These are phyloP conservation scores for Paramuricea clavata DNA, from an alignment of 92 coral and sea anemone genomes.

Conservation along the genomic window DNA sequence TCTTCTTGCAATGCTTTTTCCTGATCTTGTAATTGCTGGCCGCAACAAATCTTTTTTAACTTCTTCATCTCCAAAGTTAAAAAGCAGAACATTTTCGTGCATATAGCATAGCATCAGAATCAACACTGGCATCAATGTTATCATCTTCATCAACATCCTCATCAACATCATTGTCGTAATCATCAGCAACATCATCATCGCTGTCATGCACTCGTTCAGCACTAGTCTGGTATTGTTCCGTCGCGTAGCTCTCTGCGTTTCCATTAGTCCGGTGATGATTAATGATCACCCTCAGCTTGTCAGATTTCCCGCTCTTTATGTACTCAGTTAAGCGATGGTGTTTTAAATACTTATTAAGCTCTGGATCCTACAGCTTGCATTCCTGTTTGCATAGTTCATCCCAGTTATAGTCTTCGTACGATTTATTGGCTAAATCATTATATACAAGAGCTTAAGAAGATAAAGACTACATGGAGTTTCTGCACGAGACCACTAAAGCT, in stretches of 20 bases:
- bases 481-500: constrained; percentile 4
- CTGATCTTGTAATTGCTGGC: background rate
- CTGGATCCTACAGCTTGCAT: constrained; percentile 51
- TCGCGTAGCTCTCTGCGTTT: background rate
- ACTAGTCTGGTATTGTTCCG: background rate
- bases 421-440: too few species aligned
- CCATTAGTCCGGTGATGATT: background rate
- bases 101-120: background rate
- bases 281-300: background rate
- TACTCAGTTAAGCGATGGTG: background rate
- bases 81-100: background rate
- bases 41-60: background rate
- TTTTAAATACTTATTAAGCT: constrained; percentile 36
- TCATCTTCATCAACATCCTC: background rate
- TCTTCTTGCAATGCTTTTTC: constrained; percentile 9
- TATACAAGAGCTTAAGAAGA: too few species aligned
- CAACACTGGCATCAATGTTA: too few species aligned
- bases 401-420: constrained; percentile 48
- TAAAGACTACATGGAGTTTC: constrained; percentile 8
- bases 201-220: background rate
- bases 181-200: background rate
- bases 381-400: constrained; percentile 52
- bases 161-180: background rate
- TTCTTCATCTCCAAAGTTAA: background rate
- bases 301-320: background rate